Evolutionary conservation across 2,113 vertebrate species (phyloP), one percentile per base, ranked within the genome.

Genomic region (Rhabdomys dilectus): DNA sequence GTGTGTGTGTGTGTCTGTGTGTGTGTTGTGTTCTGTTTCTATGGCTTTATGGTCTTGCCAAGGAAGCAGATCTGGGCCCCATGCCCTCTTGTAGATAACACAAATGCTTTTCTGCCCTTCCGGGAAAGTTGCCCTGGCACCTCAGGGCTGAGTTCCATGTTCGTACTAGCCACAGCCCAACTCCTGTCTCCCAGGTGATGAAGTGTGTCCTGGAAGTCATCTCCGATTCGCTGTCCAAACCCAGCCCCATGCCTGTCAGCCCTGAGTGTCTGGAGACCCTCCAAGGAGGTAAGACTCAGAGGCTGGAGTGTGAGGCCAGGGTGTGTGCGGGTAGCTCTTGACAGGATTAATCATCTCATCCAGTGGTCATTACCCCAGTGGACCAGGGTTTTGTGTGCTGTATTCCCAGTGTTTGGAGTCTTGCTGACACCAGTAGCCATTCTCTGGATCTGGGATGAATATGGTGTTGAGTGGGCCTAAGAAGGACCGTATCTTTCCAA

Each of bases 121-220:
- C 45, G 68, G 70, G 91, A 62, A 89, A 64, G 60, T 70, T 70
- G 76, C n/a, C 9, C 29, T 17, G 9, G 73, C 26, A 85, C 29
- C 51, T 34, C 17, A 15, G 1, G 66, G 42, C 7, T 75, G 60
- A 84, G 62, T 16, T 31, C 34, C 6, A 5, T 6, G 22, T 62
- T 58, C 9, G 11, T 7, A 62, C 62, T 70, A 42, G 51, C 56
- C 45, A 76, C 70, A 62, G 7, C 60, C 51, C 3, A 13, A 56
- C 60, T 68, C 94, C 86, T 98, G 36, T 98, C 91, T 92, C 86
- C 73, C 96, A 99, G 99, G 99, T 99, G 98, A 99, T 99, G 99
- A 99, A 99, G 97, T 99, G 99, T 97, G 99, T 99, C 29, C 99
- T 99, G 53, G 99, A 99, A 97, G 99, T 99, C 80, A 98, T 99